phyloP scores from a whole-genome alignment of 92 coral and sea anemone genomes.

The Bergia sp. region DNA sequence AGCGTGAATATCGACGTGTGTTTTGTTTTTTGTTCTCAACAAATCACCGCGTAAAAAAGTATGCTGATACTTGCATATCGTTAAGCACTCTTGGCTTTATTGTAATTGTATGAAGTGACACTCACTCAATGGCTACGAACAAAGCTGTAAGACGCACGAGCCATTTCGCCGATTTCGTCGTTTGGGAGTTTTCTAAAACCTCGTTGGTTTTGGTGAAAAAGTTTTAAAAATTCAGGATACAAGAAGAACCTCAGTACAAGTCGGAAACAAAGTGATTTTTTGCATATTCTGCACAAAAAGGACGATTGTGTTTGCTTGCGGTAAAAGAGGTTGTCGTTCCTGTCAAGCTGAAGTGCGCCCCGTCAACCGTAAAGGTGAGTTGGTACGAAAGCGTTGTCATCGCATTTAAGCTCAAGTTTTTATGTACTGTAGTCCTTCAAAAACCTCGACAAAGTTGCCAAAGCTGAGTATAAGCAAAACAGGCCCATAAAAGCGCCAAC shows the following conservation, averaged over 20 bases:
- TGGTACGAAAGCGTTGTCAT: background rate
- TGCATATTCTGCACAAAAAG: conserved; percentile 4
- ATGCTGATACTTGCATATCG: conserved; percentile 35
- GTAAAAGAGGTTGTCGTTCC: conserved; percentile 11
- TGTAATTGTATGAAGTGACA: conserved; percentile 32
- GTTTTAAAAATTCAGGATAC: background rate
- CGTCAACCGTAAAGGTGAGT: conserved; percentile 39
- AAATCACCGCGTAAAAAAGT: conserved; percentile 38
- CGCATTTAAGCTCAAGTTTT: background rate
- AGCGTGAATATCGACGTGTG: conserved; percentile 40
- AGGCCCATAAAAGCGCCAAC: background rate
- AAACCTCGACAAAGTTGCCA: background rate
- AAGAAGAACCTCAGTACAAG: background rate
- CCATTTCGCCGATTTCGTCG: background rate
- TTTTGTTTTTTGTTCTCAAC: conserved; percentile 46
- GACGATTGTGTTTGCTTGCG: conserved; percentile 24
- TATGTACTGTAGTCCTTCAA: background rate
- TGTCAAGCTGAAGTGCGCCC: conserved; percentile 33
- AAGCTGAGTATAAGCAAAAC: background rate
- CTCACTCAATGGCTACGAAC: conserved; percentile 33
- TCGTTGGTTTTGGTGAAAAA: background rate
- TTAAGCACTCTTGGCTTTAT: conserved; percentile 17
- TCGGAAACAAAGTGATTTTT: background rate
- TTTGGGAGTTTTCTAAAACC: background rate
- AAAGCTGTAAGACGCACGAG: conserved; percentile 3